Base-by-base conservation (phyloP, 1,140 invertebrate genomes). In the Aphaenogaster floridana region DNA sequence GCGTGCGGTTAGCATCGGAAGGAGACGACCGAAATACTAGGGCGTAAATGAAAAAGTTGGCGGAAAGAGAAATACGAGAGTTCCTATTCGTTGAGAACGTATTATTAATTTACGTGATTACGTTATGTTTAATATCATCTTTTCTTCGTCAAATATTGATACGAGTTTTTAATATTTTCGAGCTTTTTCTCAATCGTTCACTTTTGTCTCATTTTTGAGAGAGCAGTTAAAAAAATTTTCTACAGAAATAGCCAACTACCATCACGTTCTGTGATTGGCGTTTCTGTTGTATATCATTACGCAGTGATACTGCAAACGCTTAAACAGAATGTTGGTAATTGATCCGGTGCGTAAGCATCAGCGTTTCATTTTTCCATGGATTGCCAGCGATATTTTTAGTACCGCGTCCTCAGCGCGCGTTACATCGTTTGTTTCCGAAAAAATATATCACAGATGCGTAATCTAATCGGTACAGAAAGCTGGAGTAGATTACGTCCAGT, bases 401-500 rank as follows among this genome's bases (percentile, higher is more conserved):
- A 34, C 0, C n/a, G n/a, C n/a, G 7, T 74, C 34, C 74, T 59
- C 74, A 42, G 17, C 7, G 17, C 17, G 17, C 64, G 64, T 77
- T 77, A 45, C 15, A 7, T 42, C 21, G 21, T 78, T 78, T 78
- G 57, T 48, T 78, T 63, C 42, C n/a, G 15, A 78, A 45, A 64
- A 78, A 36, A 9, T 9, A 54, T 34, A 78, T 63, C 57, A 48
- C 28, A 63, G 9, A 0, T 15, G 9, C 15, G 42, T 78, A 78
- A 64, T 63, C 15, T 59, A 63, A 45, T 45, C n/a, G 6, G 42
- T 13, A n/a, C 15, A 63, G 42, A 34, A 64, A 63, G 15, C 28
- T 63, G 28, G 21, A 63, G 76, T 78, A 63, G 57, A 78, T 78
- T 78, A 48, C 52, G 36, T 59, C 34, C 28, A 54, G 7, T 74